phyloP scores from a whole-genome alignment of 2,113 vertebrate species.

The Phalacrocorax aristotelis region DNA sequence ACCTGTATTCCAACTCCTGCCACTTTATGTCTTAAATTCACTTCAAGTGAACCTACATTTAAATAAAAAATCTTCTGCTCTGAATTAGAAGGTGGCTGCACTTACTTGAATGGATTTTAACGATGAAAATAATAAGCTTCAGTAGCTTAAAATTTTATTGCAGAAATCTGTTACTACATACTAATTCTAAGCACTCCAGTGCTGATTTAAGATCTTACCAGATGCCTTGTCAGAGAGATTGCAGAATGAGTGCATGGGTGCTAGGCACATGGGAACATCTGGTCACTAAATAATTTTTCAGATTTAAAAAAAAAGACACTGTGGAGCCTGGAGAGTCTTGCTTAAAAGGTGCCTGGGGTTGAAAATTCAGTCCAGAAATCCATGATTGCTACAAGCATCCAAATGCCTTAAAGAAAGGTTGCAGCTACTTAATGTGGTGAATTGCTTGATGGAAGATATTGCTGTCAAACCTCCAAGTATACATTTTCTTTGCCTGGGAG shows the following conservation, averaged over 20 bases:
- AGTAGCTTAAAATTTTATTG: slow-evolving; percentile 25
- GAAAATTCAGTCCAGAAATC: background rate
- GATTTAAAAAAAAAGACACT: background rate
- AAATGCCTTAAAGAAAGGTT: background rate
- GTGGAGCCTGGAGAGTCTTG: background rate
- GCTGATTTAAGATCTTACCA: slow-evolving; percentile 3
- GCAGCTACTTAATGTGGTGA: background rate
- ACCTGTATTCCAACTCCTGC: slow-evolving; percentile 20
- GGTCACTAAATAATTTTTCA: background rate
- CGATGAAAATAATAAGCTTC: slow-evolving; percentile 48
- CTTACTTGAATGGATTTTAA: slow-evolving; percentile 32
- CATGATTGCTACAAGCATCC: background rate
- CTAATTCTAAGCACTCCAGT: slow-evolving; percentile 6
- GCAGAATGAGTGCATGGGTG: background rate
- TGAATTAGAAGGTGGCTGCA: slow-evolving; percentile 43
- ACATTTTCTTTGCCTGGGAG: background rate
- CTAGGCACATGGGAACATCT: background rate
- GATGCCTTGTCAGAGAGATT: background rate
- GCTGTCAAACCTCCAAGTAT: background rate
- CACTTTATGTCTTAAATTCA: slow-evolving; percentile 31
- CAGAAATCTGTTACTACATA: slow-evolving; percentile 18
- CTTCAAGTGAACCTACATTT: slow-evolving; percentile 33
- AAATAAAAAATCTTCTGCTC: slow-evolving; percentile 36
- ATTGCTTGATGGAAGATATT: background rate
- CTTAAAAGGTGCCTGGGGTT: background rate